These are phyloP conservation scores for Athalia cordata DNA, from an alignment of 2,888 invertebrate genomes.

Conservation along the genomic window DNA sequence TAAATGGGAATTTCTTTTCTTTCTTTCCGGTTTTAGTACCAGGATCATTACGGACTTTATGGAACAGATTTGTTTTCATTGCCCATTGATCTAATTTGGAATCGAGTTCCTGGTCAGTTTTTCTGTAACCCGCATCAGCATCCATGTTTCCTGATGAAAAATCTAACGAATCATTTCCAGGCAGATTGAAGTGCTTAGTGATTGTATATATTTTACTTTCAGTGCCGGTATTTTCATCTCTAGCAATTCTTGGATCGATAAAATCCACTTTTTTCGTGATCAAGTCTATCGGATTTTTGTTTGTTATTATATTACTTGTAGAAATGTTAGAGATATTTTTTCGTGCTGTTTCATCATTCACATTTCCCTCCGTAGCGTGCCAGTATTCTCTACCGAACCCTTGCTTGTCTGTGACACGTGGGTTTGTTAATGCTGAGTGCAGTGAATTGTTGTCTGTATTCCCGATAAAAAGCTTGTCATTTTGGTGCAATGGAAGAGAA, in stretches of 20 bases:
- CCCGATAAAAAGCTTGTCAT: neutral
- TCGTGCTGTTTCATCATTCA: neutral
- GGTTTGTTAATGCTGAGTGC: neutral
- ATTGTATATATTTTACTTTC: neutral
- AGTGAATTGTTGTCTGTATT: conserved; percentile 4
- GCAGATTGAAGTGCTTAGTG: neutral
- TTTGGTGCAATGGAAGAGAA: neutral
- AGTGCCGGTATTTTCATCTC: neutral
- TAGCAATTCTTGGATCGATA: neutral
- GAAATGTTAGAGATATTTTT: too few species aligned
- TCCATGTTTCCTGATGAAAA: conserved; percentile 21
- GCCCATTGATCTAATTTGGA: conserved; percentile 58
- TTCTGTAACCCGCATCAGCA: conserved; percentile 47
- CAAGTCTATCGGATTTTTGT: neutral
- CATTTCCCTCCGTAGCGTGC: conserved; percentile 8
- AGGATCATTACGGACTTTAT: conserved; percentile 30
- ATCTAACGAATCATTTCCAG: conserved; percentile 4
- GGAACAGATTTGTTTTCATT: conserved; percentile 55
- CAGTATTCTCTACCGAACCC: neutral
- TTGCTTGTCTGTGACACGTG: conserved; percentile 2
- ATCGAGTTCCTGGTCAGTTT: conserved; percentile 52
- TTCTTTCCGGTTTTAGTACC: conserved; percentile 7
- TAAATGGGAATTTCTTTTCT: conserved; percentile 22
- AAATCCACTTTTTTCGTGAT: neutral
- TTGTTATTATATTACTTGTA: neutral